phyloP scores from a whole-genome alignment of 2,888 invertebrate species.

The Phania funesta region DNA sequence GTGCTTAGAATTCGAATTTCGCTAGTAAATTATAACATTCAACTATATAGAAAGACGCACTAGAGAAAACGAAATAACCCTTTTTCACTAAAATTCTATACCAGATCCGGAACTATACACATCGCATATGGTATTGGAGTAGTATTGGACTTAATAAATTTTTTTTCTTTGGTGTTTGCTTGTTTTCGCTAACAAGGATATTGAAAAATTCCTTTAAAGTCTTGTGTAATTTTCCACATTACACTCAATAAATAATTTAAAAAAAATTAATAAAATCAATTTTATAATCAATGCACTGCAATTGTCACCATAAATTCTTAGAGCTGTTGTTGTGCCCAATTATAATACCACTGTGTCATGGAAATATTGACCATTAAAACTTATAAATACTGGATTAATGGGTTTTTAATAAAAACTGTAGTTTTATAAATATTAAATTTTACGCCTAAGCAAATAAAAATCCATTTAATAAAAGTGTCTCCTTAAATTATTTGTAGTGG shows the following conservation, averaged over 20 bases:
- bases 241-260: conserved; percentile 4
- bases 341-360: conserved; percentile 1
- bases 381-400: conserved; percentile 35
- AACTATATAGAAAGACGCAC: too few species aligned
- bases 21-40: too few species aligned
- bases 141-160: neutral
- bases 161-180: neutral
- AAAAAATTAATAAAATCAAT: neutral
- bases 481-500: conserved; percentile 63
- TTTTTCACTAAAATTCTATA: too few species aligned
- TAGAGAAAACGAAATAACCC: too few species aligned
- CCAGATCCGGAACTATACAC: too few species aligned
- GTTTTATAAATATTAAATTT: conserved; percentile 36
- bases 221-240: neutral
- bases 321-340: conserved; percentile 15
- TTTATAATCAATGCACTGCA: conserved; percentile 24
- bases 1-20: too few species aligned
- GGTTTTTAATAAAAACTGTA: conserved; percentile 44
- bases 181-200: neutral
- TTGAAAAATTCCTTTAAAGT: neutral
- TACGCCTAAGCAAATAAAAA: conserved; percentile 54
- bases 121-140: too few species aligned
- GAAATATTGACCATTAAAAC: conserved; percentile 48
- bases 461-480: conserved; percentile 63
- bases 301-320: conserved; percentile 47